A percentile compares a stretch with the other conserved stretches of the same genome.
Conservation (phyloP, 2,888 invertebrate genomes). For the Carabus problematicus region DNA sequence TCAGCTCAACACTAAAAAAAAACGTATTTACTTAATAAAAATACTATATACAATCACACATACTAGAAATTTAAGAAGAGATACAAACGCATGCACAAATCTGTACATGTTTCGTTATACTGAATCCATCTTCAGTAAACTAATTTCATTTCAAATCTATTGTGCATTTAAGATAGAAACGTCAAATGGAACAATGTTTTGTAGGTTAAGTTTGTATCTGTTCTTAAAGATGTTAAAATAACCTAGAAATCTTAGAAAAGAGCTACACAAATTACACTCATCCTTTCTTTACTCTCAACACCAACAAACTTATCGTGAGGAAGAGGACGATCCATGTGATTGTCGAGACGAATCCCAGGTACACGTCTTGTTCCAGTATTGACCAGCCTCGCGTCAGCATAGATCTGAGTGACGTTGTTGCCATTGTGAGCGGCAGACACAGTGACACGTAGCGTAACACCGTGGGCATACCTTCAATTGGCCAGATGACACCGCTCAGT, state of each 20-base stretch:
- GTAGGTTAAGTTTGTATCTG: conserved; percentile 11
- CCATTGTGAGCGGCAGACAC: conserved; percentile 85
- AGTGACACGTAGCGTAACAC: conserved; percentile 80
- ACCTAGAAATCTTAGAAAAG: conserved; percentile 32
- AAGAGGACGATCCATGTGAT: conserved; percentile 85
- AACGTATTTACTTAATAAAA: conserved; percentile 18
- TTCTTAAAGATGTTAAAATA: conserved; percentile 22
- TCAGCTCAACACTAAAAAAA: conserved; percentile 34
- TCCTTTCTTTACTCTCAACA: conserved; percentile 81
- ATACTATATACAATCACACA: conserved; percentile 43
- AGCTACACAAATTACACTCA: conserved; percentile 56
- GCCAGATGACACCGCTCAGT: conserved; percentile 95
- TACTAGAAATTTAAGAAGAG: conserved; percentile 28
- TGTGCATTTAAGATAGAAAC: background rate
- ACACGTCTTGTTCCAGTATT: conserved; percentile 80
- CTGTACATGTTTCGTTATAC: background rate
- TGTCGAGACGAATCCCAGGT: conserved; percentile 86
- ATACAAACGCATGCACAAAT: background rate
- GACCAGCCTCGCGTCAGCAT: conserved; percentile 90
- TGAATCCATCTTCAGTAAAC: background rate
- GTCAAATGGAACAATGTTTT: background rate
- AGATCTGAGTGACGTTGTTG: conserved; percentile 89
- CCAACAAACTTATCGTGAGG: conserved; percentile 79
- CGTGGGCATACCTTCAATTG: conserved; percentile 93
- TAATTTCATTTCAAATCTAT: background rate